phyloP scores from a whole-genome alignment of 1,140 invertebrate species.

The Hirudo medicinalis region DNA sequence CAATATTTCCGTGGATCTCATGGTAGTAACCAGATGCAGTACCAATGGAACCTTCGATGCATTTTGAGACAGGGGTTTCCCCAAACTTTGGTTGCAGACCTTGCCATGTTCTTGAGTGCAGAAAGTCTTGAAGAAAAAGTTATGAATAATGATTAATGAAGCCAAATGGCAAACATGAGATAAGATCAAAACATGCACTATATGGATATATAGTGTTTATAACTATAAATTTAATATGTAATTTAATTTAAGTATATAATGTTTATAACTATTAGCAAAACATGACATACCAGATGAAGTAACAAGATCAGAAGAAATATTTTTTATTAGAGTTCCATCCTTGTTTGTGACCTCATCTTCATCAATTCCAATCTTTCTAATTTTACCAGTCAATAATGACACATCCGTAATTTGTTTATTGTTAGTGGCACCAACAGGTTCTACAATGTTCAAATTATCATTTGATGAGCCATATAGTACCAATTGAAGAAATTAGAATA shows the following conservation, averaged over 20 bases:
- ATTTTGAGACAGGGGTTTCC: background rate
- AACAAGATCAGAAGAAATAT: background rate
- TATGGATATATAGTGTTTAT: background rate
- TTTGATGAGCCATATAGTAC: background rate
- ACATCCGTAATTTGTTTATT: background rate
- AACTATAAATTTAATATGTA: too few relatives aligned
- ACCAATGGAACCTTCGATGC: background rate
- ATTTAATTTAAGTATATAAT: too few relatives aligned
- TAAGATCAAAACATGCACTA: background rate
- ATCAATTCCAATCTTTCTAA: background rate
- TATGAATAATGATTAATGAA: background rate
- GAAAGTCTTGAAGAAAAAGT: background rate
- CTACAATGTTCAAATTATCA: background rate
- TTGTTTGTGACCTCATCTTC: background rate
- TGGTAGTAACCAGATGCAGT: background rate
- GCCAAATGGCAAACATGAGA: background rate
- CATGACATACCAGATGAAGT: background rate
- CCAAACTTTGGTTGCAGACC: background rate
- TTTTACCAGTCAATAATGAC: slow-evolving; percentile 3
- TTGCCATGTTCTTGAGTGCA: background rate
- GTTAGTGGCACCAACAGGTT: too few relatives aligned
- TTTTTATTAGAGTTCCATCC: background rate
- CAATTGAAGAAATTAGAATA: background rate
- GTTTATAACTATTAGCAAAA: background rate
- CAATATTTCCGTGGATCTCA: background rate